phyloP scores from a whole-genome alignment of 2,888 invertebrate species.

The Sphaerophoria taeniata region DNA sequence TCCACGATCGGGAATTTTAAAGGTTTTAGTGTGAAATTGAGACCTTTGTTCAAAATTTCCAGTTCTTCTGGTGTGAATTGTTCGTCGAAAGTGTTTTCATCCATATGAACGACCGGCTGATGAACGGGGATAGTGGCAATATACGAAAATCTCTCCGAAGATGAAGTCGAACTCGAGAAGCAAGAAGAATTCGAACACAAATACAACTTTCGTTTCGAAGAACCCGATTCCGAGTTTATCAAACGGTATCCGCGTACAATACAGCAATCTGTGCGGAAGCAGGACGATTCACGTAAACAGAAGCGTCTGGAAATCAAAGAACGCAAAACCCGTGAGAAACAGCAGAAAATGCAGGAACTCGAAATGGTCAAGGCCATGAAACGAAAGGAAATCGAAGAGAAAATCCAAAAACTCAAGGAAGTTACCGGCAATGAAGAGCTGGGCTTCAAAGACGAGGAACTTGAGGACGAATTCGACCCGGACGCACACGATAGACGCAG shows the following conservation, averaged over 20 bases:
- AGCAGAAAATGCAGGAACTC: constrained; percentile 93
- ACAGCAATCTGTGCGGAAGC: constrained; percentile 90
- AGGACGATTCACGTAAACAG: constrained; percentile 90
- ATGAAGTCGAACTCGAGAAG: constrained; percentile 90
- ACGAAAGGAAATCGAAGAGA: constrained; percentile 94
- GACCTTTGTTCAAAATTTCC: too few species aligned
- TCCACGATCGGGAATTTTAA: too few species aligned
- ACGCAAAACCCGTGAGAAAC: constrained; percentile 91
- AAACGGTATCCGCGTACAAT: constrained; percentile 96
- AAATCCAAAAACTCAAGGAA: constrained; percentile 92
- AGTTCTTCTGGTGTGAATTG: too few species aligned
- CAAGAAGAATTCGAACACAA: constrained; percentile 97
- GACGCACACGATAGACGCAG: constrained; percentile 91
- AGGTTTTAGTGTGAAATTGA: too few species aligned
- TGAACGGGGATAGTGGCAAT: too few species aligned
- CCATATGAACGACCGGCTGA: too few species aligned
- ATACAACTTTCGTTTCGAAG: constrained; percentile 98
- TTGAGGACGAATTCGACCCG: constrained; percentile 96
- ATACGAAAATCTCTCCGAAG: constrained; percentile 88
- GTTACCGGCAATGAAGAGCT: constrained; percentile 91
- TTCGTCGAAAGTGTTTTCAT: too few species aligned
- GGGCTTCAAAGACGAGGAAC: constrained; percentile 87
- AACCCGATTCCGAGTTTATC: constrained; percentile 96
- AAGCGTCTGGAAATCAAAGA: constrained; percentile 90
- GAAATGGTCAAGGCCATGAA: constrained; percentile 93